Percentiles rank a stretch among this genome's conserved stretches.
These are phyloP conservation scores for Mormyrus iriodes DNA, from an alignment of 2,113 vertebrate genomes.

Conservation along the genomic window DNA sequence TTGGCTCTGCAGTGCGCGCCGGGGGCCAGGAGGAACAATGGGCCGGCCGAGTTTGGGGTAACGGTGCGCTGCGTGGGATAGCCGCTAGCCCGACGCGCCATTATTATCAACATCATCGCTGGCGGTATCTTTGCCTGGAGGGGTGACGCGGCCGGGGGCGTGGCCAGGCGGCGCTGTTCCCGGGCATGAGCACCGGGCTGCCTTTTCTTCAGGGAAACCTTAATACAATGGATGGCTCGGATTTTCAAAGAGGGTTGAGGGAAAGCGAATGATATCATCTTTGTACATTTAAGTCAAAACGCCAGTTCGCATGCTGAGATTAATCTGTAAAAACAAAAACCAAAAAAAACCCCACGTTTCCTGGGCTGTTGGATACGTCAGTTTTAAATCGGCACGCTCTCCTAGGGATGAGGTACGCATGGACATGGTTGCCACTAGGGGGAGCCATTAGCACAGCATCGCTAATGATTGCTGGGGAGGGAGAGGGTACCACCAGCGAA, in stretches of 20 bases:
- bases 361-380: not conserved
- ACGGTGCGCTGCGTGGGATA: conserved; percentile 58
- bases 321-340: not conserved
- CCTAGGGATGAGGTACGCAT: too few species aligned
- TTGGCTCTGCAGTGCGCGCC: conserved; percentile 63
- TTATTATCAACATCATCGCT: conserved; percentile 66
- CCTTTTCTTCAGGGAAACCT: not conserved
- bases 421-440: not conserved
- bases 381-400: not conserved
- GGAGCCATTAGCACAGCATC: not conserved
- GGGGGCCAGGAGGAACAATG: conserved; percentile 73
- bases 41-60: too few species aligned
- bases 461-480: not conserved
- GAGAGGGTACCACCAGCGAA: not conserved
- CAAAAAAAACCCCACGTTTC: not conserved
- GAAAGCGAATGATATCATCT: not conserved
- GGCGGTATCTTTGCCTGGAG: conserved; percentile 50
- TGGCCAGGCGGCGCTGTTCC: conserved; percentile 55
- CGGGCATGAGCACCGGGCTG: conserved; percentile 41
- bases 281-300: not conserved
- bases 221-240: not conserved
- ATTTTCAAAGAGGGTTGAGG: not conserved
- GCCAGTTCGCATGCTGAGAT: not conserved
- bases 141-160: conserved; percentile 53
- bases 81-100: conserved; percentile 57